Base-by-base conservation (phyloP, 2,888 invertebrate genomes). In the Hipparchia sbordonii region DNA sequence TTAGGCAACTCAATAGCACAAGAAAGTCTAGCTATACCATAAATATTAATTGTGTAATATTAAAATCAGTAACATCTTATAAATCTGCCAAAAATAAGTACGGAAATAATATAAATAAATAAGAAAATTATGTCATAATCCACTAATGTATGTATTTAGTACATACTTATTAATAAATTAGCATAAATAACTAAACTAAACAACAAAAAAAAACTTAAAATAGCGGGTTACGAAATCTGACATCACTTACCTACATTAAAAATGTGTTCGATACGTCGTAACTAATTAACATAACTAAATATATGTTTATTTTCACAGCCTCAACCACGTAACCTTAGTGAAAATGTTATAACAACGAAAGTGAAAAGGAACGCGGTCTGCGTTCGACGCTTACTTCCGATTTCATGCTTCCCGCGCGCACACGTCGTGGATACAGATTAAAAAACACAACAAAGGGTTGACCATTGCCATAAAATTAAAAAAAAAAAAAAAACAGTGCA, bases 311-410 rank as follows among this genome's bases (percentile, higher is more conserved):
- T 72, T 73, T 74, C 72, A 67, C 65, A 74, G 72, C 70, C 62
- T 46, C 6, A 62, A 46, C 65, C 68, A 77, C 78, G 78, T 76
- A 77, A 76, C 77, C 56, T 71, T 71, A 78, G 79, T 77, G 79
- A 82, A 82, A 82, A 81, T 80, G 79, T 79, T 78, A 77, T 72
- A 74, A 74, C 77, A 82, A 81, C 81, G 86, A 92, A 92, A 92
- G 92, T 92, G 91, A 92, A 91, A 91, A 89, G 88, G 81, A 83
- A 84, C 85, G 84, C 78, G 77, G 79, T 77, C 78, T 79, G 79
- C 82, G 78, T 75, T 71, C 80, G 78, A 79, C 82, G 80, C 79
- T 87, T 89, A 92, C 92, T 92, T 92, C 92, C 91, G 89, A 90
- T 86, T 84, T 80, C 80, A 76, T 76, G 80, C 84, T 84, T 85